These are phyloP conservation scores for Miniopterus natalensis DNA, from an alignment of 2,113 vertebrate species.

Conservation along the genomic window DNA sequence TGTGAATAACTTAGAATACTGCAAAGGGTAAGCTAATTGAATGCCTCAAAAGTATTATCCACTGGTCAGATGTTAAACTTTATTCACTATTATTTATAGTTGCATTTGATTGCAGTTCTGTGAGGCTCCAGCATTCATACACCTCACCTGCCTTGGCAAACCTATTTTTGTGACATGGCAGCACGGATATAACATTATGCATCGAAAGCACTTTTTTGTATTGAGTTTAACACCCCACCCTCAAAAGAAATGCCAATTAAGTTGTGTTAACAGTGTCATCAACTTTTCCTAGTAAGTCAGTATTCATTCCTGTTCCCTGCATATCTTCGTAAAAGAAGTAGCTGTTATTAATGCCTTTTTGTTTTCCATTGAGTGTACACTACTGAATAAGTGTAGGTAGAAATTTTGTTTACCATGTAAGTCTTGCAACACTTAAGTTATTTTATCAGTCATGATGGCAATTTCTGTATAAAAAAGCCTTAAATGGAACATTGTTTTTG, in stretches of 20 bases:
- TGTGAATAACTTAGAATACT: constrained; percentile 90
- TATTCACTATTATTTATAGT: constrained; percentile 92
- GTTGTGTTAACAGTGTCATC: constrained; percentile 91
- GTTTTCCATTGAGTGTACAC: constrained; percentile 93
- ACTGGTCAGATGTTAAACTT: constrained; percentile 90
- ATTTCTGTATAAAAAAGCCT: constrained; percentile 95
- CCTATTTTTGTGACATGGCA: constrained; percentile 91
- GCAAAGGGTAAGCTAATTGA: constrained; percentile 89
- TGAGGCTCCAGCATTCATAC: constrained; percentile 92
- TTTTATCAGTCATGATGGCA: constrained; percentile 93
- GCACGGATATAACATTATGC: constrained; percentile 92
- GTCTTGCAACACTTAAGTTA: constrained; percentile 91
- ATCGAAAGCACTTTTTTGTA: constrained; percentile 93
- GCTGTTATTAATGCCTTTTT: constrained; percentile 90
- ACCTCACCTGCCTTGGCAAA: constrained; percentile 94
- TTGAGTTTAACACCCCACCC: constrained; percentile 86
- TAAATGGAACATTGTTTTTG: constrained; percentile 95
- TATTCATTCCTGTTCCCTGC: constrained; percentile 92
- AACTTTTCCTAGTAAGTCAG: constrained; percentile 90
- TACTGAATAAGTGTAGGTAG: constrained; percentile 90
- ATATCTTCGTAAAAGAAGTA: constrained; percentile 89
- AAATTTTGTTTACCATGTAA: constrained; percentile 90
- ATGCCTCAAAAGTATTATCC: constrained; percentile 92
- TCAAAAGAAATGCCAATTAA: constrained; percentile 91
- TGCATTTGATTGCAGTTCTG: constrained; percentile 92